Evolutionary conservation across 2,797 vertebrate species (phyloP), one percentile per base, ranked within the genome.

Genomic region (Sparidentex hasta): DNA sequence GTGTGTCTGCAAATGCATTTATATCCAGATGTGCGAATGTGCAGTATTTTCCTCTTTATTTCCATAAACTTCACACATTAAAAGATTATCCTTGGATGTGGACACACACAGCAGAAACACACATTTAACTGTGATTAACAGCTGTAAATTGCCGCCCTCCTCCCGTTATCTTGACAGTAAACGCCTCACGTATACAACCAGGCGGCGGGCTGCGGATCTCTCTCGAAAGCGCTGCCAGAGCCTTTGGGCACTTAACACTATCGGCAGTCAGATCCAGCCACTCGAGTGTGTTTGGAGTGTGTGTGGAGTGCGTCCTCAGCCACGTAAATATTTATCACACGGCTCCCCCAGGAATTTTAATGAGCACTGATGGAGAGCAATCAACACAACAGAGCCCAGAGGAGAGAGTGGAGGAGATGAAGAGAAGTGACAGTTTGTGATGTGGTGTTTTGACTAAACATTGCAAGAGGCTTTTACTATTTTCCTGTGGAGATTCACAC

Each of bases 311-410:
- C 87, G 90, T 94, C 90, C 90, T 93, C 88, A 84, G 84, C 81
- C 71, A 12, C 72, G 66, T 92, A 93, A 93, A 93, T 93, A 94
- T 93, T 92, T 93, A 94, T 92, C 90, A 88, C 90, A 81, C 46
- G 54, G 86, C 87, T 91, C 88, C 87, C 91, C 68, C 71, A 76
- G 87, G 90, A 93, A 92, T 93, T 91, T 92, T 92, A 94, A 93
- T 93, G 93, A 92, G 92, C 87, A 61, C 87, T 88, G 92, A 93
- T 90, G 84, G 89, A 87, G 89, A 75, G 85, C 74, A 87, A 87
- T 91, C 88, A 91, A 84, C 89, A 74, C 80, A 11, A 75, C 43
- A 0, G 41, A 76, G 82, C 55, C 52, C 27, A 27, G 78, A 43
- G 38, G 65, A 74, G 58, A 54, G 57, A n/a, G 52, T 25, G 16